Percentiles rank a stretch among this genome's conserved stretches.
Evolutionary conservation across 2,888 invertebrate species (phyloP).

Genomic region (Megaustenia siamemsis): DNA sequence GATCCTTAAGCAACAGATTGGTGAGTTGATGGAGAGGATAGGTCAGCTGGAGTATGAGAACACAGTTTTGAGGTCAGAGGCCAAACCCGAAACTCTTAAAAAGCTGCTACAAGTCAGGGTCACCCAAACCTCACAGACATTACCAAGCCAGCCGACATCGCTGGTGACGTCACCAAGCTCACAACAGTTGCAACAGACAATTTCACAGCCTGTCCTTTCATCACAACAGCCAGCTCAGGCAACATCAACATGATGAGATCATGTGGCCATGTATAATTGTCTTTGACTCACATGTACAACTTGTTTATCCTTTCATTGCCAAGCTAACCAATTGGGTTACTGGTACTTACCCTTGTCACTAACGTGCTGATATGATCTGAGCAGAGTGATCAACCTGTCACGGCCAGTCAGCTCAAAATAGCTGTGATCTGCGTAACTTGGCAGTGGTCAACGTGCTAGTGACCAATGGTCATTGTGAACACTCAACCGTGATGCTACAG

Average conservation of each 20-base stretch:
- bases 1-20: constrained; percentile 93
- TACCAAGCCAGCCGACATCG: neutral
- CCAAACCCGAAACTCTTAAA: constrained; percentile 92
- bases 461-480: no score
- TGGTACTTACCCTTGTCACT: no score
- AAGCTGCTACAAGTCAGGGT: constrained; percentile 81
- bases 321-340: no score
- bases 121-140: constrained; percentile 6
- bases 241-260: neutral
- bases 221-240: neutral
- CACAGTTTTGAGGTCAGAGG: constrained; percentile 90
- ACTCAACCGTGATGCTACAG: no score
- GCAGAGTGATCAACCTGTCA: no score
- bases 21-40: constrained; percentile 93
- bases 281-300: no score
- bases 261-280: no score
- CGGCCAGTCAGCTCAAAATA: no score
- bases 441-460: no score
- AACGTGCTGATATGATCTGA: no score
- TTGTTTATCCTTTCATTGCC: no score
- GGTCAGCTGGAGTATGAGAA: constrained; percentile 94
- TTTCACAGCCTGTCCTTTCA: neutral
- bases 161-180: neutral
- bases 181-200: constrained; percentile 5
- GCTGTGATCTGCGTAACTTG: no score